Conservation (phyloP, 2,113 vertebrate genomes). For the Colossoma macropomum region DNA sequence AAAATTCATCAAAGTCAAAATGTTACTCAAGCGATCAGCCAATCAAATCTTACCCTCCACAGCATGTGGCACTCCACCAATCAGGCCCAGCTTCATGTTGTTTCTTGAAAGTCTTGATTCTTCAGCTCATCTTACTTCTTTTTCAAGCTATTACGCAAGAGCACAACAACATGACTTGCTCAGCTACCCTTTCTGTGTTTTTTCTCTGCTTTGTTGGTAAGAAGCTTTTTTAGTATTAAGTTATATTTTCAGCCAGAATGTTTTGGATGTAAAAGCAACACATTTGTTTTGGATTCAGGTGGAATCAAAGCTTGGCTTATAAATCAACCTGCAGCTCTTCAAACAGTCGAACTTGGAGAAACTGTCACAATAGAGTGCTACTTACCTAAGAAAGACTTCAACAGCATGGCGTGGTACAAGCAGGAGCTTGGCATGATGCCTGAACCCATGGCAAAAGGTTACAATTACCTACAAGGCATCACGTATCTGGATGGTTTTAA, state of each 20-base stretch:
- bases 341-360: neutral
- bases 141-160: neutral
- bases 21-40: neutral
- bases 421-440: conserved; percentile 18
- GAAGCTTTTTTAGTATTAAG: neutral
- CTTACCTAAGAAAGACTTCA: conserved; percentile 16
- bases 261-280: neutral
- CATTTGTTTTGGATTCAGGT: conserved; percentile 11
- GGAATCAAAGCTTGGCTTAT: neutral
- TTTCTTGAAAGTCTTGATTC: conserved; percentile 1
- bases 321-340: conserved; percentile 2
- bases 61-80: conserved; percentile 14
- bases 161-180: conserved; percentile 5
- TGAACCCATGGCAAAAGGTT: neutral
- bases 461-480: neutral
- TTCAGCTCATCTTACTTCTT: neutral
- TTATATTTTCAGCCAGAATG: neutral
- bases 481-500: conserved; percentile 27
- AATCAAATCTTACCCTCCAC: conserved; percentile 1
- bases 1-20: neutral
- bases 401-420: conserved; percentile 32
- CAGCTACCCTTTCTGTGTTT: neutral
- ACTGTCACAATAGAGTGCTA: conserved; percentile 18
- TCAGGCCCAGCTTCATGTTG: neutral
- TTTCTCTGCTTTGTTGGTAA: conserved; percentile 26